Base-by-base conservation (phyloP, 23 tunicate species). In the Corella eumyota region DNA sequence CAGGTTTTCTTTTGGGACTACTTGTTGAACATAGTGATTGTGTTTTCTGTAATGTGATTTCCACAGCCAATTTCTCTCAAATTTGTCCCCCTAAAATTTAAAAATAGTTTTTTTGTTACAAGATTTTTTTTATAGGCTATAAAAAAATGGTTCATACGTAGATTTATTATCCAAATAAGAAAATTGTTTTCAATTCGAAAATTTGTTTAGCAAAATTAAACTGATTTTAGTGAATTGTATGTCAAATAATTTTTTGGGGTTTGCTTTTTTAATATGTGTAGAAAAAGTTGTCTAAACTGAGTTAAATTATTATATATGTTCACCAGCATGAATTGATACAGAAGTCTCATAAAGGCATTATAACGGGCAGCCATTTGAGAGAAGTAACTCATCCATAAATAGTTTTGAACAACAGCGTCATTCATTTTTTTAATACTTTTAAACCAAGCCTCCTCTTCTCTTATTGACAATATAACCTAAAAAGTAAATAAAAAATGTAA, bases 341-440 rank as follows among this genome's bases (percentile, higher is more conserved):
- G 65, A n/a, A 50, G 48, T 36, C 79, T 62, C 70, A 62, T 62
- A 34, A 62, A 73, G 17, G 24, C 20, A 1, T 73, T 52, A 35
- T 33, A 73, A 25, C 30, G 51, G 23, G 9, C 15, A 1, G 79
- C 69, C 30, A 15, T 47, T 4, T 32, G 48, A 1, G 79, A 73
- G 30, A 73, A 65, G 49, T 50, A 73, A 9, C 62, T 62, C 62
- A 51, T 50, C 79, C 79, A 73, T 62, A 62, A 23, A 32, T 62
- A 36, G 15, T 32, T 32, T 1, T 31, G 38, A 26, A 62, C 27
- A 4, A 63, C 34, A 23, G 32, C 21, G 38, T 73, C 52, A 34
- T 73, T 73, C 79, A 73, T 73, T 51, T 73, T 73, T 25, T 73
- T 46, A 23, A 73, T 62, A 52, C 79, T 73, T 32, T 64, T 63